Conservation (phyloP, 2,888 invertebrate species). For the Coelinius sp. region DNA sequence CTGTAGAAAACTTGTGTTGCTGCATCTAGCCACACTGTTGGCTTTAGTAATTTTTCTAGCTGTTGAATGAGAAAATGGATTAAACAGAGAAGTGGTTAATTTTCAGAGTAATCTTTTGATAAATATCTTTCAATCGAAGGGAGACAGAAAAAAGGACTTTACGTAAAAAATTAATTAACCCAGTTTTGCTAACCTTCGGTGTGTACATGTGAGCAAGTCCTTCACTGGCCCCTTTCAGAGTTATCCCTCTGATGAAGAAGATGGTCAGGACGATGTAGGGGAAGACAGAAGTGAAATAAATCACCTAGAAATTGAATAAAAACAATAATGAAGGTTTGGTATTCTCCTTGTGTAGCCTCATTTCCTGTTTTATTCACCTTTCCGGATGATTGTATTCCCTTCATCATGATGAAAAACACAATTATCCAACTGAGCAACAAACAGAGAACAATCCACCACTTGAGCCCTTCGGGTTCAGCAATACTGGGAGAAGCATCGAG, state of each 20-base stretch:
- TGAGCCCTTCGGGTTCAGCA: conserved; percentile 86
- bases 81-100: no score
- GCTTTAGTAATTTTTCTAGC: conserved; percentile 87
- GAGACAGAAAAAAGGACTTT: no score
- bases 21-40: conserved; percentile 95
- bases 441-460: conserved; percentile 95
- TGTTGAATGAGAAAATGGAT: conserved; percentile 61
- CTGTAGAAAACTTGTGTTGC: conserved; percentile 98
- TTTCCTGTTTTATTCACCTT: no score
- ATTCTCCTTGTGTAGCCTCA: not conserved
- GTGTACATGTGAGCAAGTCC: conserved; percentile 93
- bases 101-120: no score
- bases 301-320: conserved; percentile 76
- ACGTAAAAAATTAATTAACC: no score
- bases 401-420: conserved; percentile 96
- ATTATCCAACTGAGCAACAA: conserved; percentile 90
- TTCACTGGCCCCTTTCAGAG: conserved; percentile 87
- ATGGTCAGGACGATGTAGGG: conserved; percentile 95
- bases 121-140: no score
- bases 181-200: no score
- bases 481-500: conserved; percentile 90
- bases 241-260: conserved; percentile 93
- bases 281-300: conserved; percentile 96
- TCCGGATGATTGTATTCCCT: conserved; percentile 96
- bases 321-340: not conserved